Evolutionary conservation across 1,140 invertebrate species (phyloP), one percentile per base, ranked within the genome.

Genomic region (Trichogramma pretiosum): DNA sequence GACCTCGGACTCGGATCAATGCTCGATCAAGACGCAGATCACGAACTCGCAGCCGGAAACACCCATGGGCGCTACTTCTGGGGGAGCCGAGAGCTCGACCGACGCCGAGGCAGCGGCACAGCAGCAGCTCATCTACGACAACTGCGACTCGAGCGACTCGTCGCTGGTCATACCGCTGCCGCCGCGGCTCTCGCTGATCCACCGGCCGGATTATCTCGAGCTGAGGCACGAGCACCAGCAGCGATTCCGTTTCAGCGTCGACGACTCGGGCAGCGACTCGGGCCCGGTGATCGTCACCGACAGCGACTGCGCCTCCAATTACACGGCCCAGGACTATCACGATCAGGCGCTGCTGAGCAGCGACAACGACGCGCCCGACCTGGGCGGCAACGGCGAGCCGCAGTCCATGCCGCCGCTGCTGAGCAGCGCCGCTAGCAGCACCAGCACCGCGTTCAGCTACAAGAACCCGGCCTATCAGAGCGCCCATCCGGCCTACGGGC

Each of bases 391-490:
- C 30, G 56, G 70, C 24, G 73, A 75, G 34, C 74, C 75, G 4
- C 68, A 67, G 3, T 78, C 76, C 9, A 77, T 79, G 75, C 77
- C 77, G 17, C 75, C 75, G 14, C 58, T 77, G 8, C 62, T 72
- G 0, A 58, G 64, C 3, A 60, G 62, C 3, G 30, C 33, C 39
- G 46, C 60, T 4, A 59, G 56, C 24, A 68, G 68, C 13, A 73
- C 58, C 46, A 67, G 67, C 13, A 57, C 60, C 16, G 57, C 67
- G 8, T 86, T 85, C 62, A 83, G 79, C 54, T 79, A 85, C 57
- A 79, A 81, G 26, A 84, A 80, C 58, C 83, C 83, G 0, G 74
- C 79, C 11, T 85, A 87, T 58, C 82, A 84, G 60, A 84, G 82
- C 49, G 83, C 82, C 3, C 81, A 84, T 65, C 80, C 79, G 14